phyloP scores from a whole-genome alignment of 2,888 invertebrate genomes.

The Macrosiphum euphorbiae region DNA sequence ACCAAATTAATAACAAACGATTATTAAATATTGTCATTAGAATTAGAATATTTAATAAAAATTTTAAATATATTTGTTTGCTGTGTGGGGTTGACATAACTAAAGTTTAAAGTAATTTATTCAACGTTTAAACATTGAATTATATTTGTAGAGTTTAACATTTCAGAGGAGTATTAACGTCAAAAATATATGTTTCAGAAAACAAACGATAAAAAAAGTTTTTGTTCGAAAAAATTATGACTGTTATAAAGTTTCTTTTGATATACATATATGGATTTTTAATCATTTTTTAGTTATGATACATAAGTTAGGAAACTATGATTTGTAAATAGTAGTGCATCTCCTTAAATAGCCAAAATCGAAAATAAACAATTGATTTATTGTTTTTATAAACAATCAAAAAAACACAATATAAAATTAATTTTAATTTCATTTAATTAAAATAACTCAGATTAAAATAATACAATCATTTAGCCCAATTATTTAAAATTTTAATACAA shows the following conservation, averaged over 20 bases:
- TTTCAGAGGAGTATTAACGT: conserved; percentile 15
- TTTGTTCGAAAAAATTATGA: background rate
- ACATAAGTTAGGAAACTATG: background rate
- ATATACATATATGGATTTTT: background rate
- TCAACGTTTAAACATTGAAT: background rate
- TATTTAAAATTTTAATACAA: background rate
- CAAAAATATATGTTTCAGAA: background rate
- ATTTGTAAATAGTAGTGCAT: background rate
- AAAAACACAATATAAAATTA: background rate
- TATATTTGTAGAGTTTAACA: background rate
- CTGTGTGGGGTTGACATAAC: conserved; percentile 10
- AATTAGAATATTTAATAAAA: too few relatives aligned
- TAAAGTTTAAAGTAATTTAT: conserved; percentile 21
- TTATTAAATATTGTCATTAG: too few relatives aligned
- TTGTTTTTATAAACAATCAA: background rate
- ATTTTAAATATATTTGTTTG: too few relatives aligned
- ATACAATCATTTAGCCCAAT: background rate
- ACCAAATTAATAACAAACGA: too few relatives aligned
- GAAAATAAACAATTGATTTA: background rate
- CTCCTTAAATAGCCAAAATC: background rate
- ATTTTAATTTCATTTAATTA: background rate
- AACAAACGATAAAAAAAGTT: conserved; percentile 15
- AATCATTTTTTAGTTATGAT: background rate
- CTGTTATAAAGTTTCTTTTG: background rate
- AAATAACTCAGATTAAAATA: background rate